Percentiles rank a stretch among this genome's conserved stretches.
These are phyloP conservation scores for Agrenia bidenticulata DNA, from an alignment of 2,888 invertebrate species.

Conservation along the genomic window DNA sequence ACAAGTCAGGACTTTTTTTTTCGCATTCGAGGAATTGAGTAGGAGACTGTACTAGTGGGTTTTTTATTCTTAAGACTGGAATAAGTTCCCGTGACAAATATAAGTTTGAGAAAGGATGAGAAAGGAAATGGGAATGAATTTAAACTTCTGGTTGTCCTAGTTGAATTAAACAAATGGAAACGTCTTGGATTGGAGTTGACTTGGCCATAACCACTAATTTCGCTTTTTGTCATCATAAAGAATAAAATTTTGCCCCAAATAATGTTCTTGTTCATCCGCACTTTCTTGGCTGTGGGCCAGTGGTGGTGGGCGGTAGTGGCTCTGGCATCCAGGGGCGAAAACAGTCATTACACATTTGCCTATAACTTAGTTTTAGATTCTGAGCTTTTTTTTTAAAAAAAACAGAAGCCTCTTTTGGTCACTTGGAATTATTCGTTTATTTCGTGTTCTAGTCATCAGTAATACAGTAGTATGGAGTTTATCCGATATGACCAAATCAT, in stretches of 20 bases:
- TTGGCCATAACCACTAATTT: conserved; percentile 17
- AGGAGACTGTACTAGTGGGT: no score
- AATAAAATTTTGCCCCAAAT: conserved; percentile 19
- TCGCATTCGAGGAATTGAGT: no score
- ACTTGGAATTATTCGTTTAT: no score
- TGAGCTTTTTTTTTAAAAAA: neutral
- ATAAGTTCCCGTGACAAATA: no score
- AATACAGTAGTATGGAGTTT: no score
- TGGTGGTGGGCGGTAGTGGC: neutral
- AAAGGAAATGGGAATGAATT: conserved; percentile 21
- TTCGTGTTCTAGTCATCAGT: no score
- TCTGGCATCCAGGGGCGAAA: neutral
- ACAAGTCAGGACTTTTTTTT: no score
- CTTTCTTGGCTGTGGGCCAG: conserved; percentile 15
- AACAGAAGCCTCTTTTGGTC: no score
- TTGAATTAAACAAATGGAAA: neutral
- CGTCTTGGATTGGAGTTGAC: neutral
- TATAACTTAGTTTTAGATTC: neutral
- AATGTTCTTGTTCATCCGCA: conserved; percentile 22
- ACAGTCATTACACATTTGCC: neutral
- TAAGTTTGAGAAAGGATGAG: neutral
- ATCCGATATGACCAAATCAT: no score
- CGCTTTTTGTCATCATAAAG: conserved; percentile 19
- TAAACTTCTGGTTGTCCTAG: conserved; percentile 17
- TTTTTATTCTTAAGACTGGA: no score